Percentiles rank a stretch among this genome's conserved stretches.
Evolutionary conservation across 2,888 invertebrate genomes (phyloP).

Genomic region (Phortica okadai): DNA sequence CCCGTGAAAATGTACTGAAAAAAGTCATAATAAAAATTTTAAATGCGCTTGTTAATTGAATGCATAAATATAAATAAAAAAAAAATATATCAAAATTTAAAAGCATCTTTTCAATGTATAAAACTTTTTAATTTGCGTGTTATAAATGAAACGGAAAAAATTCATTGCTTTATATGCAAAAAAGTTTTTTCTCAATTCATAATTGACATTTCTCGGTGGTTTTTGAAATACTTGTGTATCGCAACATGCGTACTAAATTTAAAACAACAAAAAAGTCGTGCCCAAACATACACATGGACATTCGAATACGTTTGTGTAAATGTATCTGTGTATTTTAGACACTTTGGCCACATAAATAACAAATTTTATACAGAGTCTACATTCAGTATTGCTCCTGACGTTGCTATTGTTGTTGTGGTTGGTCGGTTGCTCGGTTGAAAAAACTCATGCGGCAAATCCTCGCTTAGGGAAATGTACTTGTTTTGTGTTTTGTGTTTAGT

Average conservation of each 20-base stretch:
- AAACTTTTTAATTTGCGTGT: conserved; percentile 45
- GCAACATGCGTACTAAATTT: no score
- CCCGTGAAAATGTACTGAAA: conserved; percentile 63
- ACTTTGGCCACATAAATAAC: conserved; percentile 10
- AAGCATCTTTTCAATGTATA: conserved; percentile 20
- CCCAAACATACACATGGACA: no score
- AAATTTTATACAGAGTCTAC: conserved; percentile 9
- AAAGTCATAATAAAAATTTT: conserved; percentile 36
- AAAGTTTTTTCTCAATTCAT: neutral
- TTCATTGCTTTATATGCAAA: no score
- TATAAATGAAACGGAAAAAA: conserved; percentile 33
- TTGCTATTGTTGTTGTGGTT: no score
- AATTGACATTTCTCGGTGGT: neutral
- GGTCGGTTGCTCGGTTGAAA: neutral
- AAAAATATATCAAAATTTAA: conserved; percentile 48
- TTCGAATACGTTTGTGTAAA: no score
- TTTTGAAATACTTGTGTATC: neutral
- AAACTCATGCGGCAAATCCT: neutral
- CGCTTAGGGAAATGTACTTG: conserved; percentile 2
- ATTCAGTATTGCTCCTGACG: neutral
- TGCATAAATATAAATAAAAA: conserved; percentile 51
- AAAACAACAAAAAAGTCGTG: no score
- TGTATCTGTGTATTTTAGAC: neutral
- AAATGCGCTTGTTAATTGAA: conserved; percentile 37
- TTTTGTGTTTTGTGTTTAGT: no score